Evolutionary conservation across 2,797 vertebrate species (phyloP), one percentile per base, ranked within the genome.

Genomic region (Picus viridis): DNA sequence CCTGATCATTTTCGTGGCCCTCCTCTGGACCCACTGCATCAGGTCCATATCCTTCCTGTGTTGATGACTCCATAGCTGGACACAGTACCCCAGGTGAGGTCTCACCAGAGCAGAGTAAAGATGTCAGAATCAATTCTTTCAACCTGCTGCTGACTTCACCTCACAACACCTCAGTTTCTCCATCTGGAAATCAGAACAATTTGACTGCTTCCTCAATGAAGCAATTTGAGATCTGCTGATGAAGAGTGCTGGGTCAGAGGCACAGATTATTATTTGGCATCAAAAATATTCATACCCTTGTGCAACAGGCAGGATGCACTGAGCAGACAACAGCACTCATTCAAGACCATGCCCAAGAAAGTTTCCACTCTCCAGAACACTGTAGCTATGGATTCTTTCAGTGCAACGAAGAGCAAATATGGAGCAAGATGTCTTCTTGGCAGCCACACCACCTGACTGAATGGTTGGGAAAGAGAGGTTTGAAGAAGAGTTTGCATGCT

Each of bases 181-280:
- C 57, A 81, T 53, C n/a, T 93, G 76, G 59, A 93, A 93, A 72
- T 81, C 6, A 74, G 73, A 64, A 64, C 29, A 41, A 81, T 87
- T 72, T 23, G 73, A 65, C 82, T 88, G 67, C 78, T 91, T 92
- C 96, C 83, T 78, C 53, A 13, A 34, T 78, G 85, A 92, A 73
- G 87, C 80, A 83, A 57, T 70, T 59, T 49, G 27, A 72, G 73
- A 93, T 72, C 47, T 91, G 79, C 70, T 63, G 63, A 72, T 57
- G 88, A 74, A 86, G 51, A 89, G 73, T 23, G 36, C 84, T 74
- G 64, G 87, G 82, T 90, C 75, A 94, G 89, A 89, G 41, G 41
- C 79, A 68, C 72, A 47, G 39, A 41, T 59, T 36, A 49, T 75
- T 70, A 80, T 78, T 80, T 67, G 88, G 43, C 59, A 57, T 71